Evolutionary conservation across 2,888 invertebrate species (phyloP), one percentile per base, ranked within the genome.

Genomic region (Sialis fuliginosa): DNA sequence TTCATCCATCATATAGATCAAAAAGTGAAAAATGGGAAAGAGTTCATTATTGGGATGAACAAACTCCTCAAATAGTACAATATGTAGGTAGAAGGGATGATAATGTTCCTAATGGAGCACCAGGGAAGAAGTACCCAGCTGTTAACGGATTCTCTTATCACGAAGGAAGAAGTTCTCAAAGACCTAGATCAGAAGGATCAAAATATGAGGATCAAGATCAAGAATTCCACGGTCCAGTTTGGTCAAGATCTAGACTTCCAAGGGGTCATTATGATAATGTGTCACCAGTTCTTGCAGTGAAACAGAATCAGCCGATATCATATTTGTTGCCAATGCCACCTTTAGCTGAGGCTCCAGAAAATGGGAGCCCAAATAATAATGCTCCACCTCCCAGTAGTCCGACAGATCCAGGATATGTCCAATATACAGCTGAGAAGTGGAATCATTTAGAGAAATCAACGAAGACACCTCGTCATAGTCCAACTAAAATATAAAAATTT

Each of bases 341-440:
- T 6, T 55, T 59, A 12, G 58, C 60, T 48, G 49, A 63, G 32
- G 58, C 60, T 41, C 55, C 58, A 1, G 67, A 67, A n/a, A 65
- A 62, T 46, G 69, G 70, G 53, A 63, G 62, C 37, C 65, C 59
- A 8, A 58, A 68, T 60, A 47, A 69, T 35, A 59, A 49, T 33
- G 46, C 58, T 1, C 54, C 61, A 1, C 67, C 66, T 33, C 69
- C 67, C 0, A 78, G 77, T n/a, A 74, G 78, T 1, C 80, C 82
- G 1, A 76, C 74, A 0, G 81, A 82, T 60, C 81, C 81, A 1
- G 82, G 82, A 4, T 83, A 75, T 55, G 82, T 83, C 2, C 76
- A 79, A 56, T 81, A 81, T 57, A 74, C 80, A 1, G 82, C 79
- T 1, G 76, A 74, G 51, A 72, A 76, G 54, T 82, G 82, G 82